A percentile compares a stretch with the other conserved stretches of the same genome.
Conservation (phyloP, 2,113 vertebrate genomes). For the Dolichallabes microphthalmus region DNA sequence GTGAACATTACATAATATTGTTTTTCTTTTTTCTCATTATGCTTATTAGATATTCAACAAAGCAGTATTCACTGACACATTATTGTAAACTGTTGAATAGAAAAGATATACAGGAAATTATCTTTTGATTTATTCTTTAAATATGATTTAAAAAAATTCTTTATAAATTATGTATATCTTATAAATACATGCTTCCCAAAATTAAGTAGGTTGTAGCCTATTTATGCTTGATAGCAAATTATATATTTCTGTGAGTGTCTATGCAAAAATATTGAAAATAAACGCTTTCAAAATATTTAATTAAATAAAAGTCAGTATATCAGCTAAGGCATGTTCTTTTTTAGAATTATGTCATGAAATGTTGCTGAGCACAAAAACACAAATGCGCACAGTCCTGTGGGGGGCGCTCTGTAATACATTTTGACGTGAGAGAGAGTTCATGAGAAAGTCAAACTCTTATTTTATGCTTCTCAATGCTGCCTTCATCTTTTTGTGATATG, state of each 20-base stretch:
- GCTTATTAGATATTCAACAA: background rate
- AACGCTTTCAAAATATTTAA: background rate
- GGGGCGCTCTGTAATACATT: conserved; percentile 44
- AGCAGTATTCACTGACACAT: background rate
- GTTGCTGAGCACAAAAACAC: background rate
- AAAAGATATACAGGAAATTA: background rate
- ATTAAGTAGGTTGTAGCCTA: background rate
- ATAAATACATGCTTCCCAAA: background rate
- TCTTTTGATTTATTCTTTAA: background rate
- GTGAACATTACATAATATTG: background rate
- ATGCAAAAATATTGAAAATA: background rate
- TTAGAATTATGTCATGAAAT: background rate
- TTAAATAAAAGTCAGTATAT: background rate
- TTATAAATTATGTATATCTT: background rate
- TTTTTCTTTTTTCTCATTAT: background rate
- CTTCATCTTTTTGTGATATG: conserved; percentile 1
- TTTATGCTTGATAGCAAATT: background rate
- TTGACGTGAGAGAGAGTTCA: conserved; percentile 53
- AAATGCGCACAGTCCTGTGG: conserved; percentile 32
- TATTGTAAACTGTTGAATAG: background rate
- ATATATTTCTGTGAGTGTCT: conserved; percentile 1
- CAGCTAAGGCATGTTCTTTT: background rate
- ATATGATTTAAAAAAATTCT: background rate
- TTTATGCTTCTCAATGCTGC: conserved; percentile 20
- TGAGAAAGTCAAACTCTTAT: conserved; percentile 57